Evolutionary conservation across 2,113 vertebrate species (phyloP), one percentile per base, ranked within the genome.

Genomic region (Chloebia gouldiae): DNA sequence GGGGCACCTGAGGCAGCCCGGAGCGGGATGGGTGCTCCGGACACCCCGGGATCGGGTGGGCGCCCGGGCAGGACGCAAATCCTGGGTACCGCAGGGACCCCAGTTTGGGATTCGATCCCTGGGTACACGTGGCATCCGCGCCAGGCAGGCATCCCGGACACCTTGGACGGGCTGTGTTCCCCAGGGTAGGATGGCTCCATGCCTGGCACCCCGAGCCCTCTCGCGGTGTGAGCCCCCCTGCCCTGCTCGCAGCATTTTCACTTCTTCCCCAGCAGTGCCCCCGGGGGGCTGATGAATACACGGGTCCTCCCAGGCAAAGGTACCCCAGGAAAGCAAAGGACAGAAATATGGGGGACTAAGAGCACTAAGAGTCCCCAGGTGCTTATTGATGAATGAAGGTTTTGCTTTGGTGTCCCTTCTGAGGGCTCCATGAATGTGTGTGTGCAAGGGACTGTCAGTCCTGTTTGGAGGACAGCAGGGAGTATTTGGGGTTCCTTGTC

Each of bases 41-140:
- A 37, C 54, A 22, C 24, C 22, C 27, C 21, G n/a, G 25, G 60
- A 39, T n/a, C 47, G 57, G 80, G 30, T 78, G 85, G 86, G 49
- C 44, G 28, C 15, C 49, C 35, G 11, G 56, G 68, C 59, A n/a
- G 59, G 30, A 30, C 45, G 10, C 69, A 15, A 30, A 47, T 40
- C 44, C 22, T n/a, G 65, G 33, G 33, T 25, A 31, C 40, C 10
- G 12, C 15, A 7, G 70, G 39, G 51, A 24, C 16, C 24, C 37
- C 45, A 8, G 30, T 24, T 1, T 12, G 47, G 33, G 50, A 4
- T 57, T 45, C 18, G 47, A 35, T 16, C 31, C 21, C n/a, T 30
- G 4, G 61, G 51, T 13, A 13, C 22, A 13, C 47, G 1, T 0
- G 23, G 49, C 49, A 4, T 21, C 56, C 71, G 4, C 2, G 35